Percentiles rank a stretch among this genome's conserved stretches.
Conservation (phyloP, 2,797 vertebrate species). For the Etheostoma perlongum region DNA sequence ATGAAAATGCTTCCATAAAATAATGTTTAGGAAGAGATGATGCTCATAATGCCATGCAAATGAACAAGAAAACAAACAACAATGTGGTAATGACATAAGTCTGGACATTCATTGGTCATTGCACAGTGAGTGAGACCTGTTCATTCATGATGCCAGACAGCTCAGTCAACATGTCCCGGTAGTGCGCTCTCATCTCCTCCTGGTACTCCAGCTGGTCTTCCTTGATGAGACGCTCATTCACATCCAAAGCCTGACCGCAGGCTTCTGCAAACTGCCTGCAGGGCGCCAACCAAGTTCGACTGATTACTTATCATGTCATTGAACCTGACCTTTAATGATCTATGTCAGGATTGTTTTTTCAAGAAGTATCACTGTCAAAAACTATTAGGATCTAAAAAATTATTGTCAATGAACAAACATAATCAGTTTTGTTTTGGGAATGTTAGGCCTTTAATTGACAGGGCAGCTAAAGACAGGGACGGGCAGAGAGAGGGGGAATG, state of each 20-base stretch:
- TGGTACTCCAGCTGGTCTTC: constrained; percentile 99
- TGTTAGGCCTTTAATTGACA: too few relatives aligned
- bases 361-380: not conserved
- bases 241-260: constrained; percentile 95
- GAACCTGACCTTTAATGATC: not conserved
- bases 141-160: constrained; percentile 96
- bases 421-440: not conserved
- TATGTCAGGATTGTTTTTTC: not conserved
- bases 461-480: too few relatives aligned
- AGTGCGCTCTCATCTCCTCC: constrained; percentile 97
- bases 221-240: constrained; percentile 97
- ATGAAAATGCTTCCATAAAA: constrained; percentile 27
- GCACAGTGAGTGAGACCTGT: constrained; percentile 86
- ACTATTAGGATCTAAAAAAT: not conserved
- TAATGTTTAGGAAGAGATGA: constrained; percentile 24
- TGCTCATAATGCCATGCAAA: constrained; percentile 21
- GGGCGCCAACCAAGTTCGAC: not conserved
- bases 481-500: too few relatives aligned
- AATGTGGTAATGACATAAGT: not conserved
- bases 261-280: constrained; percentile 96
- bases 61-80: not conserved
- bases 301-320: not conserved
- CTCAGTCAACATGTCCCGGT: constrained; percentile 95
- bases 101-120: constrained; percentile 18
- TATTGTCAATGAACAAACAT: not conserved